Conservation (phyloP, 2,113 vertebrate genomes). For the Trematocara zebra region DNA sequence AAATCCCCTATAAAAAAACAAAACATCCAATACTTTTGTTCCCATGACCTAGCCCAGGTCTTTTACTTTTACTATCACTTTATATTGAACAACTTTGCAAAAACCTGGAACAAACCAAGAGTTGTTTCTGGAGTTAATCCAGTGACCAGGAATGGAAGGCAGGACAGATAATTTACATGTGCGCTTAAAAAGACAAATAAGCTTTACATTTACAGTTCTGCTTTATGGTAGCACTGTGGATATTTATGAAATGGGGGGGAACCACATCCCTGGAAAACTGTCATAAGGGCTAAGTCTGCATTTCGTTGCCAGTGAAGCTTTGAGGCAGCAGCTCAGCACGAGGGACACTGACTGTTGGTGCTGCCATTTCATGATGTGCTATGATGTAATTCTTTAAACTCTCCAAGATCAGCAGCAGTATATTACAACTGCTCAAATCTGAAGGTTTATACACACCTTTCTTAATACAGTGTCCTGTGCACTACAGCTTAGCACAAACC, state of each 20-base stretch:
- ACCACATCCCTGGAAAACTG: neutral
- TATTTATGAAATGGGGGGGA: neutral
- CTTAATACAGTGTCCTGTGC: neutral
- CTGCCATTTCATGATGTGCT: neutral
- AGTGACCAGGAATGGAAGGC: neutral
- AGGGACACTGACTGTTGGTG: neutral
- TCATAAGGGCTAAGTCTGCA: neutral
- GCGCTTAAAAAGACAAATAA: conserved; percentile 3
- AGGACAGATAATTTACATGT: neutral
- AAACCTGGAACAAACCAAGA: neutral
- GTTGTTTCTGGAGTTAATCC: conserved; percentile 20
- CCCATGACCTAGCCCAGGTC: neutral
- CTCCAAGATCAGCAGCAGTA: neutral
- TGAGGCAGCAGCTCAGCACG: neutral
- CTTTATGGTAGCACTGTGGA: conserved; percentile 9
- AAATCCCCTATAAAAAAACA: neutral
- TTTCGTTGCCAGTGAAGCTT: neutral
- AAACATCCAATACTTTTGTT: neutral
- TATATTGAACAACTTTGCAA: conserved; percentile 3
- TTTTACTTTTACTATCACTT: conserved; percentile 24
- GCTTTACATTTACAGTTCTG: conserved; percentile 1
- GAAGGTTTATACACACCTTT: neutral
- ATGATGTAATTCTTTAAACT: neutral
- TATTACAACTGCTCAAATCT: neutral
- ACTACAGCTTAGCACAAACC: neutral